Evolutionary conservation across 2,113 vertebrate species (phyloP).

Genomic region (Pedionomus torquatus): DNA sequence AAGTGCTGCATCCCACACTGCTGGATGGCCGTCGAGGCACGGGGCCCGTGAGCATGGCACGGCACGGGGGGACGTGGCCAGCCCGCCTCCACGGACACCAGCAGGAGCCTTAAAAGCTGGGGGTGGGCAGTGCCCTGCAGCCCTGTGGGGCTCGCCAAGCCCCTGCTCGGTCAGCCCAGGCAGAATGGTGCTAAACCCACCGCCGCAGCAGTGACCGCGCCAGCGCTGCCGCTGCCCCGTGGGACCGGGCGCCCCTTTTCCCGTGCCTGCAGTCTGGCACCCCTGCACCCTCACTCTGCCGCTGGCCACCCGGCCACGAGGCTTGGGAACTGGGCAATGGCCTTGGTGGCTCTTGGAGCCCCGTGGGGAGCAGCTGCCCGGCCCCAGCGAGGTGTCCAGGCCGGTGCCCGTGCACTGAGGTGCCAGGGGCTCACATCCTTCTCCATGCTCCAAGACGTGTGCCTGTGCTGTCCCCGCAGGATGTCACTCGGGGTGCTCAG

Average conservation of each 20-base stretch:
- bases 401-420: neutral
- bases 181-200: fast-evolving
- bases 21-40: neutral
- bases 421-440: fast-evolving
- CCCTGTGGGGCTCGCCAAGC: neutral
- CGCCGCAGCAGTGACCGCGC: fast-evolving
- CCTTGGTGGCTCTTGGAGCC: fast-evolving
- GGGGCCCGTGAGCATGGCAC: fast-evolving
- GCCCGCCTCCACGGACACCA: neutral
- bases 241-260: neutral
- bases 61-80: fast-evolving
- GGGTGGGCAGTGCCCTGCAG: neutral
- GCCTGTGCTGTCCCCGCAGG: neutral
- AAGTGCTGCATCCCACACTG: neutral
- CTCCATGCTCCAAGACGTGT: fast-evolving
- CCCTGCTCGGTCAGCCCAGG: neutral
- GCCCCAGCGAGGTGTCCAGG: fast-evolving
- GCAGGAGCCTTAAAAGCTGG: too few species aligned
- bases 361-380: neutral
- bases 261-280: fast-evolving
- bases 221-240: fast-evolving
- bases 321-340: fast-evolving
- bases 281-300: fast-evolving
- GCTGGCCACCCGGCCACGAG: fast-evolving
- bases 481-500: fast-evolving